Conservation (phyloP, 2,888 invertebrate genomes). For the Cephus pygmeus region DNA sequence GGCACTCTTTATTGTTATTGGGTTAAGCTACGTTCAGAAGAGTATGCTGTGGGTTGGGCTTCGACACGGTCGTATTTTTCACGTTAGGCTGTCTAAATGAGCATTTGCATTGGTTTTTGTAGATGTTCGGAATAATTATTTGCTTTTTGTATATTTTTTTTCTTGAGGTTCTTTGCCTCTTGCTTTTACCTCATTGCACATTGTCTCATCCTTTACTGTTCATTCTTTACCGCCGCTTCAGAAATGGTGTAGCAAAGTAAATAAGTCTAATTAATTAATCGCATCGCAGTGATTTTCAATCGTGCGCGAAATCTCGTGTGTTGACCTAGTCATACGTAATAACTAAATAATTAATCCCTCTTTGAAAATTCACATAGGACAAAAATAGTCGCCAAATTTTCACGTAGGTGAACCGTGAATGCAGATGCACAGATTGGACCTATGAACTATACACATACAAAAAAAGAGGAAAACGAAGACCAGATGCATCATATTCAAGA, state of each 20-base stretch:
- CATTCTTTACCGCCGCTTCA: neutral
- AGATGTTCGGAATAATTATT: neutral
- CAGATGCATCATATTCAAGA: neutral
- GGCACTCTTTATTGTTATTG: no score
- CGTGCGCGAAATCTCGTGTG: neutral
- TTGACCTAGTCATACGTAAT: neutral
- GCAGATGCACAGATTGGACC: neutral
- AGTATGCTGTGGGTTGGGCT: no score
- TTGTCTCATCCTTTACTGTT: neutral
- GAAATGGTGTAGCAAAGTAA: neutral
- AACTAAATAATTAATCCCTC: neutral
- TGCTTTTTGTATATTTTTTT: neutral
- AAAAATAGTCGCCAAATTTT: no score
- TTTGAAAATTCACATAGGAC: no score
- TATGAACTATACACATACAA: neutral
- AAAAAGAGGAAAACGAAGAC: neutral
- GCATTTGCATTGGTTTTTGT: no score
- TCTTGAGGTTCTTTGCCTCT: neutral
- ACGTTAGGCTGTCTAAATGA: neutral
- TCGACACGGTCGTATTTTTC: neutral
- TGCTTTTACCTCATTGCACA: neutral
- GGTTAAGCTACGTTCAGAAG: no score
- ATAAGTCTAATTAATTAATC: neutral
- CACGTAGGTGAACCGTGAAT: neutral
- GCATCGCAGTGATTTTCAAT: neutral